Evolutionary conservation across 1,140 invertebrate genomes (phyloP).

Genomic region (Forficula auricularia): DNA sequence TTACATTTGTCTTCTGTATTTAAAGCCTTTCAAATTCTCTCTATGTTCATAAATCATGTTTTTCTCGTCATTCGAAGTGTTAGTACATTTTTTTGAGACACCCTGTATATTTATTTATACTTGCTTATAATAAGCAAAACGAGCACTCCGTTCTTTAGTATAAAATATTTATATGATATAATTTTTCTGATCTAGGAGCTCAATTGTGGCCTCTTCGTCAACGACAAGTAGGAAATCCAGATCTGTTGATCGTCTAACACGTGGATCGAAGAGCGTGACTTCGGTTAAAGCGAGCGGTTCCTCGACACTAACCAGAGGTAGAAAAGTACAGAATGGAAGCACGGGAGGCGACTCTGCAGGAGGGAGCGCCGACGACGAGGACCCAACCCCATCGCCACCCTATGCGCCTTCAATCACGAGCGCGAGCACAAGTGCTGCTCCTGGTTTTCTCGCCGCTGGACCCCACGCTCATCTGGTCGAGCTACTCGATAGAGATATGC

Average conservation of each 20-base stretch:
- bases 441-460: slow-evolving; percentile 44
- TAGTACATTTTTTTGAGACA: no score
- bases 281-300: slow-evolving; percentile 16
- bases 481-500: slow-evolving; percentile 45
- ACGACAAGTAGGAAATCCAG: slow-evolving; percentile 15
- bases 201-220: slow-evolving; percentile 17
- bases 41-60: no score
- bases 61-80: no score
- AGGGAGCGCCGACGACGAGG: neutral
- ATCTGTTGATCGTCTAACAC: slow-evolving; percentile 17
- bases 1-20: no score
- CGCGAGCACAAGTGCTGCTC: no score
- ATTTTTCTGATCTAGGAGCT: slow-evolving; percentile 11
- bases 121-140: no score
- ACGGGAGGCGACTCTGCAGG: slow-evolving; percentile 10
- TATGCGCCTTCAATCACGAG: no score
- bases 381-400: slow-evolving; percentile 14
- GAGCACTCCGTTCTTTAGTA: no score
- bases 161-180: neutral
- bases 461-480: slow-evolving; percentile 67
- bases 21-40: no score
- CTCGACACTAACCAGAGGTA: slow-evolving; percentile 10
- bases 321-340: slow-evolving; percentile 10
- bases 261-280: slow-evolving; percentile 1
- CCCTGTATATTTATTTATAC: no score